Evolutionary conservation across 2,797 vertebrate genomes (phyloP), one percentile per base, ranked within the genome.

Genomic region (Sardinella longiceps): DNA sequence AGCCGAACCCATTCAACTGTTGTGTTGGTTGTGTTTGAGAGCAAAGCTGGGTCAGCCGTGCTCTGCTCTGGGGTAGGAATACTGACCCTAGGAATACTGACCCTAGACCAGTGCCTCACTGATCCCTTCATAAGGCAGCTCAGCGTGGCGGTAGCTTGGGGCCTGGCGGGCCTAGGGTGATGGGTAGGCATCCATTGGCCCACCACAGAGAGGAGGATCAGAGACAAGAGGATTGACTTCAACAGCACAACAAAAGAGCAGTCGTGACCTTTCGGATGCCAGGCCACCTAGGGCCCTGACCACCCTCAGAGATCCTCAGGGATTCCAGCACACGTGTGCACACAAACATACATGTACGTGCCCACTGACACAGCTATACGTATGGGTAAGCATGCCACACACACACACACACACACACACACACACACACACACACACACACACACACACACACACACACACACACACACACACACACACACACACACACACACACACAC

Each of bases 271-370:
- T 20, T n/a, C 6, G 0, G 15, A 77, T 7, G 7, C 70, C 70
- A 43, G 70, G 70, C 18, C 33, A 18, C 3, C 37, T 11, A 33
- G 37, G 37, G 70, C 43, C 70, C 43, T 37, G 70, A 77, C 70
- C 70, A 77, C 70, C 70, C 70, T 43, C 37, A 43, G 1, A 39
- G 33, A 39, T n/a, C n/a, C n/a, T n/a, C 37, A 51, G 30, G 58
- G 30, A 12, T 20, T 23, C 15, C 23, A 6, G 39, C 66, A 39
- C 66, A 94, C 88, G 0, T 77, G 58, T 84, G 87, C 85, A 70
- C 82, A 37, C 85, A 80, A 86, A 81, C 84, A 82, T 82, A 30
- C 12, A 11, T 30, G 25, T 63, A 63, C 25, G 3, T 63, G 58
- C 20, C 14, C 63, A 37, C 33, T n/a, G n/a, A 15, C 1, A 18